These are phyloP conservation scores for Aphyosemion australe DNA, from an alignment of 2,113 vertebrate species.

Conservation along the genomic window DNA sequence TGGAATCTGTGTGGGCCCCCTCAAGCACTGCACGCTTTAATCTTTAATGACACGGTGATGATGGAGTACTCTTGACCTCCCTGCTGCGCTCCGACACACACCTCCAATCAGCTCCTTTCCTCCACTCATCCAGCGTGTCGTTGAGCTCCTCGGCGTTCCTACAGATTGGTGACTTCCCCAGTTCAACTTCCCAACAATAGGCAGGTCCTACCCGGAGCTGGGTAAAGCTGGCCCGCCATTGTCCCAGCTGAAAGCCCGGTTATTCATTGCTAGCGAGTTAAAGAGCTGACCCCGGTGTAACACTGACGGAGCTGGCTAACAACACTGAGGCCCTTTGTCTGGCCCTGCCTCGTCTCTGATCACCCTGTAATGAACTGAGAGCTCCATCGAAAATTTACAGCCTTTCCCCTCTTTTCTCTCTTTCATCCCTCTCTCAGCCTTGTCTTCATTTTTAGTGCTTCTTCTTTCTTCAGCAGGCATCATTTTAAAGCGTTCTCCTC, in stretches of 20 bases:
- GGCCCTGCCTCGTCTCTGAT: slow-evolving; percentile 84
- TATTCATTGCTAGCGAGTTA: slow-evolving; percentile 75
- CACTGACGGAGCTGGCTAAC: slow-evolving; percentile 79
- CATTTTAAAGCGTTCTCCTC: slow-evolving; percentile 68
- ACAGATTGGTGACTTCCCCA: slow-evolving; percentile 80
- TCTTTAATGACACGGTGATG: slow-evolving; percentile 74
- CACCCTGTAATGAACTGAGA: slow-evolving; percentile 92
- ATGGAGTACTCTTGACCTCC: slow-evolving; percentile 71
- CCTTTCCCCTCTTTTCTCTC: slow-evolving; percentile 54
- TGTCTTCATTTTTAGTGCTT: slow-evolving; percentile 71
- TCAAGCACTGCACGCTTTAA: slow-evolving; percentile 40
- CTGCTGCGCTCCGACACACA: slow-evolving; percentile 16
- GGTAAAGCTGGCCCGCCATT: slow-evolving; percentile 69
- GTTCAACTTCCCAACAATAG: slow-evolving; percentile 67
- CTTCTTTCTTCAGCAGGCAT: slow-evolving; percentile 64
- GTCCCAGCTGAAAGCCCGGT: slow-evolving; percentile 70
- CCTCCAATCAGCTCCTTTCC: slow-evolving; percentile 41
- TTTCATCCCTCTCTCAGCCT: slow-evolving; percentile 71
- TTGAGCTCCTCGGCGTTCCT: slow-evolving; percentile 64
- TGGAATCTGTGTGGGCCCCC: slow-evolving; percentile 50
- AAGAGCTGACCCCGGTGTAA: slow-evolving; percentile 84
- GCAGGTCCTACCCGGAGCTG: slow-evolving; percentile 55
- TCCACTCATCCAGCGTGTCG: slow-evolving; percentile 55
- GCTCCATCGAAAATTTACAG: slow-evolving; percentile 91
- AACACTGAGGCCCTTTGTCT: slow-evolving; percentile 82